Evolutionary conservation across 2,888 invertebrate genomes (phyloP).

Genomic region (Anthophora plumipes): DNA sequence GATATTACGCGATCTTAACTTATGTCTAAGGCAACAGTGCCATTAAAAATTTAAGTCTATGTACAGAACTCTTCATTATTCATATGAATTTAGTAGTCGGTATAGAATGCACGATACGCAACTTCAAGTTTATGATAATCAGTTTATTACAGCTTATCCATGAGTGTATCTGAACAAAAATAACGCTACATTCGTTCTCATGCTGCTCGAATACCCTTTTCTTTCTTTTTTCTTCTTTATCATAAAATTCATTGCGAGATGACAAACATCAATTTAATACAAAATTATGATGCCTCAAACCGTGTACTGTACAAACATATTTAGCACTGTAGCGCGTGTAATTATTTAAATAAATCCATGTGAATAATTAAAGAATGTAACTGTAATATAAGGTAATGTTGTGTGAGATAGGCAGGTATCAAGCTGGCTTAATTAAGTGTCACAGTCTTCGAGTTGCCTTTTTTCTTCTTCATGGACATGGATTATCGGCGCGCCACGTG

Average conservation of each 20-base stretch:
- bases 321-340: conserved; percentile 70
- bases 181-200: conserved; percentile 76
- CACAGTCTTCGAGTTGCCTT: conserved; percentile 80
- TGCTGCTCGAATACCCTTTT: conserved; percentile 69
- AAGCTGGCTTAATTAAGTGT: conserved; percentile 83
- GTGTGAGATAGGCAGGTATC: conserved; percentile 83
- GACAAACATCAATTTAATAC: conserved; percentile 75
- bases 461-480: conserved; percentile 66
- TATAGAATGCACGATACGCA: conserved; percentile 76
- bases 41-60: conserved; percentile 74
- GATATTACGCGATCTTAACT: conserved; percentile 69
- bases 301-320: conserved; percentile 76
- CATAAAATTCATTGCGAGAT: conserved; percentile 70
- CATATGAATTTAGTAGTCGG: conserved; percentile 76
- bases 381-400: conserved; percentile 76
- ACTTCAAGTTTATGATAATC: conserved; percentile 76
- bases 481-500: conserved; percentile 66
- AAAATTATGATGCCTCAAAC: conserved; percentile 72
- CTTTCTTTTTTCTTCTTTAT: conserved; percentile 57
- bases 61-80: conserved; percentile 75
- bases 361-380: conserved; percentile 76
- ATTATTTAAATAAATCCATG: conserved; percentile 73
- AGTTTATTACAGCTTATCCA: conserved; percentile 81
- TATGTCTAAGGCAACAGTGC: conserved; percentile 75
- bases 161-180: conserved; percentile 78